Evolutionary conservation across 2,888 invertebrate genomes (phyloP), one percentile per base, ranked within the genome.

Genomic region (Carpatolechia fugitivella): DNA sequence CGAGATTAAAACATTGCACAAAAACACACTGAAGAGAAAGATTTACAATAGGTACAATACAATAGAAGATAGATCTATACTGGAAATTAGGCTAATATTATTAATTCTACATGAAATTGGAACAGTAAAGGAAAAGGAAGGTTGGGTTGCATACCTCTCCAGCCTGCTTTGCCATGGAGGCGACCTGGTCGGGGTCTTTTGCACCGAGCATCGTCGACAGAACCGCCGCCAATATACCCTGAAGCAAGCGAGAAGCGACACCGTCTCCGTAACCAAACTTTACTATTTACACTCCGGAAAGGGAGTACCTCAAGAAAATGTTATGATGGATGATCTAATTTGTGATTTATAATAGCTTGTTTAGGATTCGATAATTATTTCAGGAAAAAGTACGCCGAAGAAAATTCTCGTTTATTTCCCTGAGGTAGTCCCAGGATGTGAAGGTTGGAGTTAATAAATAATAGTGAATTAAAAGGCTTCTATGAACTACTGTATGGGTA

Each of bases 81-180:
- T 20, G 24, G n/a, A 10, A 13, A 4, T 13, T n/a, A 24, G 40
- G 10, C 10, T 18, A 16, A 13, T 20, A 8, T 18, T 8, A 8
- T 8, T n/a, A 16, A 29, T 29, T 11, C 24, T 44, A 44, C 44
- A 7, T 10, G 24, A 18, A 40, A 11, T 40, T 24, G 46, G 24
- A 46, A 35, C 74, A 65, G 74, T 63, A 74, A 74, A 76, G 78
- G 79, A 76, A 65, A 76, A 80, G 85, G 85, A 81, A 81, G 80
- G 85, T 76, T 78, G 80, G 80, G 76, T 72, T 85, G 93, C 95
- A 93, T 95, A 97, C 97, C 96, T 97, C 96, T 90, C 96, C 95
- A 90, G 97, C 96, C 91, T 97, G 97, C 92, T 96, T 97, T 91
- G 97, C 97, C 95, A 97, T 96, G 91, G 94, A 94, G 92, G 96